phyloP scores from a whole-genome alignment of 2,797 vertebrate species.

The Diceros bicornis region DNA sequence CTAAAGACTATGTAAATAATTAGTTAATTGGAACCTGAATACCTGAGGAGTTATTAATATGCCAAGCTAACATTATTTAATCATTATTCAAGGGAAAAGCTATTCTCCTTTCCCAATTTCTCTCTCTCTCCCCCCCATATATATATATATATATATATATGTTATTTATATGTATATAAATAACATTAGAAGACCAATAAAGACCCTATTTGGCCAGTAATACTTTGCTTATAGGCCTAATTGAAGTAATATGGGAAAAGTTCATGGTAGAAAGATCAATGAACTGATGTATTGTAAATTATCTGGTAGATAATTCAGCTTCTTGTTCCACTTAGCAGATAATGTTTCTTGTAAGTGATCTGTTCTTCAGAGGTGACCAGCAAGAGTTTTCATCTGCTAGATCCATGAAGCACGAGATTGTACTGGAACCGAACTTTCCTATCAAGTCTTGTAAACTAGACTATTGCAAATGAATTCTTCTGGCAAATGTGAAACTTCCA shows the following conservation, averaged over 20 bases:
- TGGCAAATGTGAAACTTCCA: not conserved
- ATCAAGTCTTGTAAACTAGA: not conserved
- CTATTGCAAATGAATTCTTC: not conserved
- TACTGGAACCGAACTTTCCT: not conserved
- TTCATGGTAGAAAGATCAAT: conserved; percentile 76
- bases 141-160: not conserved
- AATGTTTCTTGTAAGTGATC: conserved; percentile 45
- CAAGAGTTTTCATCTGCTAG: not conserved
- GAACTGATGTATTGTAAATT: conserved; percentile 79
- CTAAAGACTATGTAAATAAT: conserved; percentile 42
- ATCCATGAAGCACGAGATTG: not conserved
- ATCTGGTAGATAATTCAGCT: conserved; percentile 64
- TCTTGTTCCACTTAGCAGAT: conserved; percentile 70
- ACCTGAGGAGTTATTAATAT: conserved; percentile 66
- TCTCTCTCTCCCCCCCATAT: fast-evolving
- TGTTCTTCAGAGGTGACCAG: not conserved
- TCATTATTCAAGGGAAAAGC: conserved; percentile 45
- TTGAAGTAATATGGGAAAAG: conserved; percentile 76
- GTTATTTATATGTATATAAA: not conserved
- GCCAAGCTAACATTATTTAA: conserved; percentile 47
- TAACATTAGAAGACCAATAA: conserved; percentile 78
- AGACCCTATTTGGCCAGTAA: conserved; percentile 76
- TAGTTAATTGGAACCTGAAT: conserved; percentile 39
- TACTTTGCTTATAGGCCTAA: conserved; percentile 82
- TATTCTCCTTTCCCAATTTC: conserved; percentile 51